Conservation (phyloP, 2,113 vertebrate species). For the Centropus bengalensis region DNA sequence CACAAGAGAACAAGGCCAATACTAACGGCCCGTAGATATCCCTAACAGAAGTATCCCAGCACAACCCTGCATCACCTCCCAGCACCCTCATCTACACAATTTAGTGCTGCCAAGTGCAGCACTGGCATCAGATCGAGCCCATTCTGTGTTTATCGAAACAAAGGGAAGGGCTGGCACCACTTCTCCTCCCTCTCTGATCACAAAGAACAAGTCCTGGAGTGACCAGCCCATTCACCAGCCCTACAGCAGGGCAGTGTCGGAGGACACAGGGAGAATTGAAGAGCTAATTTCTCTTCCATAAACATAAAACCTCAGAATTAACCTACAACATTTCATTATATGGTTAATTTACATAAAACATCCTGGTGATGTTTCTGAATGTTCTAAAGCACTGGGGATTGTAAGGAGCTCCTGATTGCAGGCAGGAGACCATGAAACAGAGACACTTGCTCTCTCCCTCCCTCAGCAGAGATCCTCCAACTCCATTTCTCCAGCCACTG, state of each 20-base stretch:
- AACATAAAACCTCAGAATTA: background rate
- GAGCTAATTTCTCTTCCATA: background rate
- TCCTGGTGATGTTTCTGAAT: background rate
- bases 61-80: background rate
- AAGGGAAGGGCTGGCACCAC: background rate
- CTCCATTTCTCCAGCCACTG: background rate
- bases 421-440: background rate
- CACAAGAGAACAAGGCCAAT: background rate
- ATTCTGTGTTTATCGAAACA: background rate
- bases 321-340: background rate
- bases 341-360: background rate
- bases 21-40: background rate
- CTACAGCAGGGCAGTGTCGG: fast-evolving
- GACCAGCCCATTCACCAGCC: background rate
- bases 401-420: background rate
- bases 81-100: background rate
- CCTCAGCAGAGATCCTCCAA: background rate
- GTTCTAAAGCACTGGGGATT: background rate
- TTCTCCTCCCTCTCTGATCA: background rate
- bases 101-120: background rate
- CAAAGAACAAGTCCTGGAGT: background rate
- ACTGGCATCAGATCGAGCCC: background rate
- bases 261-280: background rate
- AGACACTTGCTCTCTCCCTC: background rate
- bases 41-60: background rate